Conservation (phyloP, 2,888 invertebrate species). For the Leptinotarsa rubiginosa region DNA sequence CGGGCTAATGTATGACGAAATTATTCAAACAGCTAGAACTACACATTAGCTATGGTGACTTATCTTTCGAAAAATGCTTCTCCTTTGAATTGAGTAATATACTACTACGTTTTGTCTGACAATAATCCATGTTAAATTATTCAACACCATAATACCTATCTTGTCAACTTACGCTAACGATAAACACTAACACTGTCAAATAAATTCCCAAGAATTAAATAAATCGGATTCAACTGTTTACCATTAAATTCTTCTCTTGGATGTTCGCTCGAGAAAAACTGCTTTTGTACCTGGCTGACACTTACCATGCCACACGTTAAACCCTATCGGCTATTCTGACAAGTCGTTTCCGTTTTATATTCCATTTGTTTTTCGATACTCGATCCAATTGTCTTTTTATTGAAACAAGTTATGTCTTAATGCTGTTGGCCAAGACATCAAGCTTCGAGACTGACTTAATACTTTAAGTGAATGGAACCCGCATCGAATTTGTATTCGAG, state of each 20-base stretch:
- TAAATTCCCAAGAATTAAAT: conserved; percentile 38
- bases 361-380: conserved; percentile 23
- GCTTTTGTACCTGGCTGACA: conserved; percentile 33
- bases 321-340: conserved; percentile 24
- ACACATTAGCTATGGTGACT: conserved; percentile 11
- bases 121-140: conserved; percentile 34
- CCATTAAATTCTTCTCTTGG: conserved; percentile 33
- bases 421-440: conserved; percentile 6
- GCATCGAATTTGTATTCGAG: neutral
- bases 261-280: conserved; percentile 25
- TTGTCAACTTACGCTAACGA: conserved; percentile 28
- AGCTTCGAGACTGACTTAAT: conserved; percentile 11
- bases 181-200: conserved; percentile 36
- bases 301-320: conserved; percentile 27
- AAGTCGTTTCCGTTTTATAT: conserved; percentile 26
- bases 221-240: conserved; percentile 38
- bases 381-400: conserved; percentile 26
- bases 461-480: conserved; percentile 4
- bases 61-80: conserved; percentile 10
- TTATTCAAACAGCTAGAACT: conserved; percentile 14
- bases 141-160: conserved; percentile 32
- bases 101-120: conserved; percentile 22
- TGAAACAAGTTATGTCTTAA: conserved; percentile 14
- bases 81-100: conserved; percentile 23
- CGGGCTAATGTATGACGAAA: conserved; percentile 8